These are phyloP conservation scores for Halictus ligatus DNA, from an alignment of 2,888 invertebrate genomes.

Conservation along the genomic window DNA sequence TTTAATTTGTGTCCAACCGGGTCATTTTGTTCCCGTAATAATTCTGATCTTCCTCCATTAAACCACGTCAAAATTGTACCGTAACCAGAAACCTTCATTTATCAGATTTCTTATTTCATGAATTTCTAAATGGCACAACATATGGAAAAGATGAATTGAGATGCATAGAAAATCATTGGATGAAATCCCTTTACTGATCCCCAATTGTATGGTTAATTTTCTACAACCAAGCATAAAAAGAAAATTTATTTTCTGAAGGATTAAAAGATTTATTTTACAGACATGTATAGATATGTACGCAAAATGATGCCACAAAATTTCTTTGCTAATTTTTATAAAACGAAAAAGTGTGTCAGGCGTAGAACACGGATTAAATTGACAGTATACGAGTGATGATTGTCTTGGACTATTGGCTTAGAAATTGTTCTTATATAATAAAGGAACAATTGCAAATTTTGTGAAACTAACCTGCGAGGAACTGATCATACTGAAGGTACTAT, in stretches of 20 bases:
- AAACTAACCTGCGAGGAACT: background rate
- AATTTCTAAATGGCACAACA: too few species aligned
- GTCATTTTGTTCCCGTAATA: background rate
- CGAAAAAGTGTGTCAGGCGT: background rate
- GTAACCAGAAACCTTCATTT: background rate
- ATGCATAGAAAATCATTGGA: background rate
- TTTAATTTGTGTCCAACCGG: background rate
- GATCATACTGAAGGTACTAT: background rate
- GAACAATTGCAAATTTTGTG: background rate
- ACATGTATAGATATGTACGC: too few species aligned
- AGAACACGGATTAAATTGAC: too few species aligned
- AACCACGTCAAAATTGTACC: background rate
- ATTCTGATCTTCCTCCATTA: background rate
- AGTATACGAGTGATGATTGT: background rate
- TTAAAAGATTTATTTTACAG: too few species aligned
- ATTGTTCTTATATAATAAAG: background rate
- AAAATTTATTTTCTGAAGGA: background rate
- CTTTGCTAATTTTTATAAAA: background rate
- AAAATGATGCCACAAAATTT: too few species aligned
- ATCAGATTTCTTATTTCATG: background rate
- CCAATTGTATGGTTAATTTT: background rate
- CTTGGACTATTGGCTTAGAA: background rate
- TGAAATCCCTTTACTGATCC: background rate
- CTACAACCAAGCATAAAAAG: background rate
- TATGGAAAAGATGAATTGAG: background rate